These are phyloP conservation scores for Cantharis nigra DNA, from an alignment of 2,888 invertebrate genomes.

Conservation along the genomic window DNA sequence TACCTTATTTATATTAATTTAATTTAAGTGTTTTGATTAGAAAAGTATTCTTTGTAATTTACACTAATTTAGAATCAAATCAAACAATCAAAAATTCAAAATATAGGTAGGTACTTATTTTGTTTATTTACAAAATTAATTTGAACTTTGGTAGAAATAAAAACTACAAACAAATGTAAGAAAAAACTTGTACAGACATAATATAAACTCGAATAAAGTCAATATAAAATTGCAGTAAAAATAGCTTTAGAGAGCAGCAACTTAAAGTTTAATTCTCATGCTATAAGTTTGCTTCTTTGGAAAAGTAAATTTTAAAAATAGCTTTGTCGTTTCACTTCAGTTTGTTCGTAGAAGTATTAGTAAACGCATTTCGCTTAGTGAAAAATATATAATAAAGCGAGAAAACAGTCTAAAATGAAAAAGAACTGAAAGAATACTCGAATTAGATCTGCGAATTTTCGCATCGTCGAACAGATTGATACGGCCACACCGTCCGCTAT, in stretches of 20 bases:
- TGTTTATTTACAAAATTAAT: background rate
- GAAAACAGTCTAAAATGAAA: constrained; percentile 16
- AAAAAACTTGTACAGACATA: background rate
- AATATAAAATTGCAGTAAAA: background rate
- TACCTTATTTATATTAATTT: no score
- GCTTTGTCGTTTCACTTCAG: background rate
- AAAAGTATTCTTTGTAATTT: background rate
- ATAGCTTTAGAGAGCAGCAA: background rate
- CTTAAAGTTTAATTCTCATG: background rate
- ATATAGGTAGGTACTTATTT: background rate
- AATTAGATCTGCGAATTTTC: constrained; percentile 25
- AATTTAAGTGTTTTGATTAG: background rate
- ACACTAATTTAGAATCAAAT: background rate
- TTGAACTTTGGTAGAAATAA: background rate
- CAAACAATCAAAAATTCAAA: background rate
- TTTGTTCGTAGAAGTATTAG: constrained; percentile 12
- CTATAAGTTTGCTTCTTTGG: background rate
- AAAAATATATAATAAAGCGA: constrained; percentile 15
- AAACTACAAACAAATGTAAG: background rate
- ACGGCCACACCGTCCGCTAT: constrained; percentile 27
- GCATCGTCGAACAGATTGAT: constrained; percentile 30
- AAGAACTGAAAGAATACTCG: constrained; percentile 20
- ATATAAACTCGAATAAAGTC: background rate
- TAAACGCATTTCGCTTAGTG: constrained; percentile 9
- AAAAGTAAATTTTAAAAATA: background rate